Evolutionary conservation across 1,140 invertebrate genomes (phyloP).

Genomic region (Halesus radiatus): DNA sequence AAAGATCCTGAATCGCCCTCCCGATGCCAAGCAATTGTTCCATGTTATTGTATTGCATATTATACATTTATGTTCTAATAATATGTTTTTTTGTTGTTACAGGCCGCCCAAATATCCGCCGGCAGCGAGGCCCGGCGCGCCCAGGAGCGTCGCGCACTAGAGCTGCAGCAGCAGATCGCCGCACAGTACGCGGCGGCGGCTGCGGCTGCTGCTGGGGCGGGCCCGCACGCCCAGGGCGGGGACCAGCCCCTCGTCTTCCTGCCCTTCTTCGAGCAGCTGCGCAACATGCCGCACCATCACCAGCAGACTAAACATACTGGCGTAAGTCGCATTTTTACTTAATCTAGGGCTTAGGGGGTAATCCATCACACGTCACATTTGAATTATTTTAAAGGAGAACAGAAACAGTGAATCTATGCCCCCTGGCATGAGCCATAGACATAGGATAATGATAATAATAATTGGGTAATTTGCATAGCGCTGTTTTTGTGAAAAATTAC

Average conservation of each 20-base stretch:
- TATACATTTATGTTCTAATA: no score
- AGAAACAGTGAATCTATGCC: no score
- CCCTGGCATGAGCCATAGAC: no score
- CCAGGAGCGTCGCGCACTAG: slow-evolving; percentile 49
- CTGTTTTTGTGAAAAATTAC: no score
- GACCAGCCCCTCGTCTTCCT: slow-evolving; percentile 49
- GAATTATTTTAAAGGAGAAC: no score
- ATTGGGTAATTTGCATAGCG: no score
- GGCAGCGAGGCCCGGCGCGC: slow-evolving; percentile 32
- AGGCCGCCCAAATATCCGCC: slow-evolving; percentile 42
- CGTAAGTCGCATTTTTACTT: background rate
- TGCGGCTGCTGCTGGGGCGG: background rate
- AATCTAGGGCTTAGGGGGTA: no score
- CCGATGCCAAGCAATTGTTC: no score
- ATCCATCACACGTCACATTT: no score
- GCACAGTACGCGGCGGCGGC: slow-evolving; percentile 47
- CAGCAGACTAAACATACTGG: slow-evolving; percentile 40
- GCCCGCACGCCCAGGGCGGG: background rate
- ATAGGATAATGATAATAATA: no score
- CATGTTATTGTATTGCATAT: no score
- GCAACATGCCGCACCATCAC: slow-evolving; percentile 51
- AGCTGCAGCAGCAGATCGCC: slow-evolving; percentile 54
- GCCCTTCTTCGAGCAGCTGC: slow-evolving; percentile 54
- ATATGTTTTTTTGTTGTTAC: slow-evolving; percentile 25
- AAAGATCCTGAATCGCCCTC: no score